Base-by-base conservation (phyloP, 2,888 invertebrate species). In the Tipula helvola region DNA sequence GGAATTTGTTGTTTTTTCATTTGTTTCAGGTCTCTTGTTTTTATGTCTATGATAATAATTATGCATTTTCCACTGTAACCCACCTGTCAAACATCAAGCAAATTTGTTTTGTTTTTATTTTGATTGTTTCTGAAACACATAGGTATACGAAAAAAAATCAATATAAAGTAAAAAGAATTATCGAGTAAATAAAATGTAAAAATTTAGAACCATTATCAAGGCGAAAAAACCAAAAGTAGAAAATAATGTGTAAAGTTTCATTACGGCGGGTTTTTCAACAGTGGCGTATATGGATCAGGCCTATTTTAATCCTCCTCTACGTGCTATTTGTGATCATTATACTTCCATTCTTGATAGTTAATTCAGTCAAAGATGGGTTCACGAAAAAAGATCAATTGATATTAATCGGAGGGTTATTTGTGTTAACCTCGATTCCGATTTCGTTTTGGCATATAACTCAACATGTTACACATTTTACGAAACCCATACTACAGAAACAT, bases 381-480 rank as follows among this genome's bases (percentile, higher is more conserved):
- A 93, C 94, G 86, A 94, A 95, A 89, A 94, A 95, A 88, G 96
- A 96, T 89, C 96, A 96, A 91, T 96, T 96, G 89, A 94, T 95
- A 87, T 92, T 98, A 88, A 95, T 98, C 87, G 98, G 96, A 8
- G 98, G 98, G 4, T 93, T 97, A n/a, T 98, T 98, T 92, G 98
- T 97, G 36, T 93, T 97, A 88, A 93, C 98, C 87, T 96, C 98
- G 0, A 92, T 99, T 86, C 98, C 98, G 0, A 96, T 98, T 88
- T 97, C 98, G 84, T 94, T 98, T 89, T 98, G 97, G 96, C 97
- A 98, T 92, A 98, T 99, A 89, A 95, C 96, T 85, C 97, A 98
- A 91, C 98, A 99, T 92, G 95, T 98, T 90, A 95, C 98, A 87
- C 96, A 98, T 91, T 98, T 97, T 90, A 97, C 96, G 0, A 96